Evolutionary conservation across 2,888 invertebrate genomes (phyloP).

Genomic region (Pherbina coryleti): DNA sequence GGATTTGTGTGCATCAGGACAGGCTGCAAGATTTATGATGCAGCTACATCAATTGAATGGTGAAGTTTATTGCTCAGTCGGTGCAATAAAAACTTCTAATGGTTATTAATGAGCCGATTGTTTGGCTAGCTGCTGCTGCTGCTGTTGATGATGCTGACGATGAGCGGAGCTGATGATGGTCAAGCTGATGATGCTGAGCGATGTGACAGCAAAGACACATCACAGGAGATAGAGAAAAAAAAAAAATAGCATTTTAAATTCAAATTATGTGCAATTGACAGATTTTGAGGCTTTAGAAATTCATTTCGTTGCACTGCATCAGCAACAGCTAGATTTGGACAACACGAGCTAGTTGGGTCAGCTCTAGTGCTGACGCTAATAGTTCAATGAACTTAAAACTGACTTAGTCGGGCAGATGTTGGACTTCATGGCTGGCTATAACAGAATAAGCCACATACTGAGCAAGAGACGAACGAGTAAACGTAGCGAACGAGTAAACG

Average conservation of each 20-base stretch:
- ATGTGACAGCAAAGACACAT: neutral
- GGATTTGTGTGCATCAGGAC: too few species aligned
- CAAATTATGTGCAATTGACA: too few species aligned
- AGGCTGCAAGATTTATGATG: constrained; percentile 44
- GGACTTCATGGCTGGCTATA: neutral
- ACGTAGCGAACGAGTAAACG: neutral
- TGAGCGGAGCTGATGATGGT: too few species aligned
- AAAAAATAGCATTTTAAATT: neutral
- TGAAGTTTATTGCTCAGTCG: constrained; percentile 43
- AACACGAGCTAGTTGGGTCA: too few species aligned
- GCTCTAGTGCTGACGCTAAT: neutral
- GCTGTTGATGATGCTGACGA: neutral
- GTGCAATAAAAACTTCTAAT: constrained; percentile 46
- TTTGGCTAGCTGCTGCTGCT: constrained; percentile 4
- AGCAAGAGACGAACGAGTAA: neutral
- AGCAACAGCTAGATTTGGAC: too few species aligned
- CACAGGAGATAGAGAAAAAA: neutral
- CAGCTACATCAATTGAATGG: constrained; percentile 41
- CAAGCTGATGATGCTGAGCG: too few species aligned
- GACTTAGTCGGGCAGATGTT: neutral
- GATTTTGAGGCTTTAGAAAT: too few species aligned
- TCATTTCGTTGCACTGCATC: too few species aligned
- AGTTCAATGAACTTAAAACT: constrained; percentile 1
- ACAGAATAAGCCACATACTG: neutral
- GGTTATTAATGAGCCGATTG: constrained; percentile 41